Evolutionary conservation across 2,113 vertebrate species (phyloP), one percentile per base, ranked within the genome.

Genomic region (Baryphthengus martii): DNA sequence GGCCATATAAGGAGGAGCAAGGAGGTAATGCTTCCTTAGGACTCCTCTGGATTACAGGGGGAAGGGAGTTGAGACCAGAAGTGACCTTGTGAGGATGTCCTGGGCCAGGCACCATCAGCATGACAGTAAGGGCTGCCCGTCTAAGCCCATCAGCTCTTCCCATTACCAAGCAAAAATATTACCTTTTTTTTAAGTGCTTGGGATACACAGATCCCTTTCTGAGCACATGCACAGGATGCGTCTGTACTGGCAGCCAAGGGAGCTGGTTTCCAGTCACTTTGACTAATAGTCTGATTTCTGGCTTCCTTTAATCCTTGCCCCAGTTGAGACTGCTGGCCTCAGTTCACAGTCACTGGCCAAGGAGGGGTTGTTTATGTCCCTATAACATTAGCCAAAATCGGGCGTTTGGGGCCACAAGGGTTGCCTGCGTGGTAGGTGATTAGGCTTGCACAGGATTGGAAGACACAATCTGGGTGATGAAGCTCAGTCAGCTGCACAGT

Each of bases 21-120:
- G 0, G 0, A 17, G 5, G 3, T 42, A 40, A 21, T 3, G 2
- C 21, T 74, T 56, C 49, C 21, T 39, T 24, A 47, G 29, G 62
- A 25, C n/a, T 52, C 39, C 11, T 28, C 35, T 10, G 29, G 35
- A 24, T 66, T 37, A 59, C 6, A 17, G 15, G n/a, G 7, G 53
- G 44, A 59, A 80, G 47, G 39, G 18, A 81, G 16, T 17, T 35
- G 76, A 90, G 28, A 35, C 11, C 52, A 80, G 29, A 45, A 21
- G n/a, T n/a, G 45, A 19, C 33, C 50, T 53, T 39, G 39, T 59
- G 68, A 77, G 40, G 42, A 37, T 53, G 4, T 17, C 25, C n/a
- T 49, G 37, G 13, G 37, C 61, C 66, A 76, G 59, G 28, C 37
- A 76, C 7, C 53, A 31, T 33, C 75, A 75, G 28, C 25, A 13